Evolutionary conservation across 2,797 vertebrate genomes (phyloP).

Genomic region (Momotus momota): DNA sequence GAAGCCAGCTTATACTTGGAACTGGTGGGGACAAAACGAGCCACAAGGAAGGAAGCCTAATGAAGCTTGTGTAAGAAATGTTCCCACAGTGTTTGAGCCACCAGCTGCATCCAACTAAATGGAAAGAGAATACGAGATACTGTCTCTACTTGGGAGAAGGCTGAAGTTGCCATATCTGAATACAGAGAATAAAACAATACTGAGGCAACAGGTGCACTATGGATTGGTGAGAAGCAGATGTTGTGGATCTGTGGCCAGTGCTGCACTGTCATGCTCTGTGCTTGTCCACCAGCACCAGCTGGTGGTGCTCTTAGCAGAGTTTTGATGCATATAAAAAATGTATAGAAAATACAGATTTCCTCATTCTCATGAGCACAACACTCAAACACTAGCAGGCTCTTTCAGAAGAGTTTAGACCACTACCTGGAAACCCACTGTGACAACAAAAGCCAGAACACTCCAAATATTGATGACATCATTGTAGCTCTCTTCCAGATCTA

Average conservation of each 20-base stretch:
- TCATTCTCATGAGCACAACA: neutral
- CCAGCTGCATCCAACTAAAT: neutral
- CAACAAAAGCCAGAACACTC: neutral
- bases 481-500: neutral
- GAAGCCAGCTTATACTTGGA: neutral
- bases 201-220: fast-evolving
- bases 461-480: fast-evolving
- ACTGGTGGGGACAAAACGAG: neutral
- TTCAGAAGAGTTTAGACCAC: neutral
- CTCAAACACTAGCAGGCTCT: neutral
- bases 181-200: fast-evolving
- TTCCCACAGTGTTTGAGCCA: neutral
- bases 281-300: slow-evolving; percentile 15
- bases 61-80: neutral
- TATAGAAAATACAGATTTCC: neutral
- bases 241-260: neutral
- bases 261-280: neutral
- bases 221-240: neutral
- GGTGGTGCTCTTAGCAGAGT: neutral
- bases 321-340: neutral
- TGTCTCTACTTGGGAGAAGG: neutral
- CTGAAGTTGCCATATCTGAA: neutral
- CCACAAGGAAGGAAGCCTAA: neutral
- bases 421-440: neutral
- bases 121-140: neutral